phyloP scores from a whole-genome alignment of 1,140 invertebrate species.

The Saxidomus purpurata region DNA sequence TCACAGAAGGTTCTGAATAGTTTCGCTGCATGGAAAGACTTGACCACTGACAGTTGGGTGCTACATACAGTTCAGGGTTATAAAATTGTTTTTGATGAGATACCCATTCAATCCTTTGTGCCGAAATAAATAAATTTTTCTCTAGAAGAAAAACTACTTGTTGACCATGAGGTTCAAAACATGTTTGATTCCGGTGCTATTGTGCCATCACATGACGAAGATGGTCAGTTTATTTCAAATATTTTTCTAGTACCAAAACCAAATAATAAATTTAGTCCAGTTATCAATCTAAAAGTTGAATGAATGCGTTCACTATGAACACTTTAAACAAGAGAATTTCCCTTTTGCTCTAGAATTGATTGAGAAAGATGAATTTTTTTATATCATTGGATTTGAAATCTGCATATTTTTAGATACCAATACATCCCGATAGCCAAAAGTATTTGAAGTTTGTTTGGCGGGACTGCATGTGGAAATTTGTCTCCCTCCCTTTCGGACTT shows the following conservation, averaged over 20 bases:
- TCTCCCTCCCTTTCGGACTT: conserved; percentile 26
- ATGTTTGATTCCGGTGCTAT: conserved; percentile 27
- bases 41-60: conserved; percentile 22
- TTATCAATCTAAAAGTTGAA: conserved; percentile 64
- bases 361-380: conserved; percentile 47
- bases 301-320: conserved; percentile 65
- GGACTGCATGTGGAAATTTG: conserved; percentile 42
- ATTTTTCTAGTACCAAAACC: conserved; percentile 69
- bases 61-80: conserved; percentile 31
- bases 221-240: conserved; percentile 66
- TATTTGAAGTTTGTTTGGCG: conserved; percentile 67
- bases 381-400: conserved; percentile 61
- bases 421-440: conserved; percentile 48
- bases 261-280: conserved; percentile 59
- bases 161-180: conserved; percentile 23
- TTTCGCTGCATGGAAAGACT: neutral
- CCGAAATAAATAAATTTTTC: conserved; percentile 27
- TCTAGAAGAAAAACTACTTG: neutral
- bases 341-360: conserved; percentile 50
- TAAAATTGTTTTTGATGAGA: conserved; percentile 13
- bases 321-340: conserved; percentile 72
- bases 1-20: neutral
- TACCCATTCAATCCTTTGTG: neutral
- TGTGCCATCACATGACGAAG: neutral
- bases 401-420: conserved; percentile 64